A percentile compares a stretch with the other conserved stretches of the same genome.
Conservation (phyloP, 1,140 invertebrate genomes). For the Zaprionus davidi region DNA sequence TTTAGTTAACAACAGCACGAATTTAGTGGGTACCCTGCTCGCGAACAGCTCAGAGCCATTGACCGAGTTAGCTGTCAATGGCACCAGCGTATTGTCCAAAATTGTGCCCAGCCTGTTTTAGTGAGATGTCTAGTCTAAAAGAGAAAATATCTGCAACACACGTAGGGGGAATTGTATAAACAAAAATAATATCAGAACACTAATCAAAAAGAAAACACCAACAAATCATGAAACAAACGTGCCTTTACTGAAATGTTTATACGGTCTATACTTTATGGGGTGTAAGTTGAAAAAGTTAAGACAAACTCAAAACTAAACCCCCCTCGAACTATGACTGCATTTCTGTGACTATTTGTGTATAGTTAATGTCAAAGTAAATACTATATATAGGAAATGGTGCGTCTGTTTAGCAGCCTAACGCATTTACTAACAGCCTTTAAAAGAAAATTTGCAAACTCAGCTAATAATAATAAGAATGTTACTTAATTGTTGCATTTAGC, state of each 20-base stretch:
- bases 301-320: constrained; percentile 8
- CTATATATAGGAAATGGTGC: constrained; percentile 1
- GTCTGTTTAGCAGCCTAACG: constrained; percentile 21
- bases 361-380: constrained; percentile 39
- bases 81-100: constrained; percentile 14
- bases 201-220: constrained; percentile 26
- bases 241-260: constrained; percentile 59
- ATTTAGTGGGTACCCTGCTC: constrained; percentile 8
- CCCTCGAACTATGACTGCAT: constrained; percentile 10
- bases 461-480: constrained; percentile 52
- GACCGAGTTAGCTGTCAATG: constrained; percentile 27
- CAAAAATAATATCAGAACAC: not conserved
- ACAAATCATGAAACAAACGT: constrained; percentile 50
- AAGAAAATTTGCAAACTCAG: constrained; percentile 23
- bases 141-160: constrained; percentile 14
- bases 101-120: not conserved
- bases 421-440: constrained; percentile 45
- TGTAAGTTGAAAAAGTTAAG: constrained; percentile 15
- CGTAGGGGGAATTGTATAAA: constrained; percentile 29
- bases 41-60: constrained; percentile 20
- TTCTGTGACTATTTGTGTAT: constrained; percentile 32
- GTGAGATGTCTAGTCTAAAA: constrained; percentile 44
- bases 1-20: constrained; percentile 17
- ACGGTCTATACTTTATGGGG: constrained; percentile 1
- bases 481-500: constrained; percentile 78